Percentiles rank a stretch among this genome's conserved stretches.
These are phyloP conservation scores for Acleris literana DNA, from an alignment of 2,888 invertebrate species.

Conservation along the genomic window DNA sequence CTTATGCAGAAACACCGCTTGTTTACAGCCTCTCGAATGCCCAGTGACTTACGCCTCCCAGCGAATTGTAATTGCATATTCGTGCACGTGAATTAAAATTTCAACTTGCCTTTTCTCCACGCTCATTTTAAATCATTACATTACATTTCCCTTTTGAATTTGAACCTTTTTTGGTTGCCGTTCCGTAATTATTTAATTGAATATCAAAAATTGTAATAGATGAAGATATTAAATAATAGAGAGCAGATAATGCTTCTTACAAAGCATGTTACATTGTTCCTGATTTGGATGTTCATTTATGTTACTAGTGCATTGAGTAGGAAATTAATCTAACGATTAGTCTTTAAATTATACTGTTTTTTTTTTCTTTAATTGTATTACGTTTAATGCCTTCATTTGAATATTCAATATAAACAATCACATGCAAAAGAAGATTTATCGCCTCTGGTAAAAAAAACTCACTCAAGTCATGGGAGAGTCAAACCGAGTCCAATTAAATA, in stretches of 20 bases:
- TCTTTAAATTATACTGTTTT: neutral
- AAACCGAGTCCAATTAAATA: conserved; percentile 52
- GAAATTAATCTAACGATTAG: neutral
- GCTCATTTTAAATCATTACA: neutral
- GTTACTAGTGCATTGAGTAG: conserved; percentile 12
- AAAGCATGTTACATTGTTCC: conserved; percentile 2
- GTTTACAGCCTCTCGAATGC: conserved; percentile 39
- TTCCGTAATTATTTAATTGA: neutral
- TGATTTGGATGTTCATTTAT: conserved; percentile 10
- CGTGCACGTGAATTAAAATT: conserved; percentile 11
- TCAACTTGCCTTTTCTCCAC: neutral
- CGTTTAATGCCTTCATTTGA: neutral
- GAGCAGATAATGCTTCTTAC: conserved; percentile 10
- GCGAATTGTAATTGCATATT: conserved; percentile 15
- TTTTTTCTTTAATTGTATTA: conserved; percentile 1
- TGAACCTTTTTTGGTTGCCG: neutral
- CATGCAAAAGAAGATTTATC: conserved; percentile 13
- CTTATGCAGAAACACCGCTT: conserved; percentile 59
- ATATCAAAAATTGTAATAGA: neutral
- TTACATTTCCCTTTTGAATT: neutral
- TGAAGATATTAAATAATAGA: neutral
- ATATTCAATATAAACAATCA: conserved; percentile 15
- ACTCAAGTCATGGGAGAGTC: conserved; percentile 34
- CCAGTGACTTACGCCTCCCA: conserved; percentile 8
- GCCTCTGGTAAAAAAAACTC: conserved; percentile 11